Conservation (phyloP, 2,888 invertebrate genomes). For the Cataglyphis altisquamis region DNA sequence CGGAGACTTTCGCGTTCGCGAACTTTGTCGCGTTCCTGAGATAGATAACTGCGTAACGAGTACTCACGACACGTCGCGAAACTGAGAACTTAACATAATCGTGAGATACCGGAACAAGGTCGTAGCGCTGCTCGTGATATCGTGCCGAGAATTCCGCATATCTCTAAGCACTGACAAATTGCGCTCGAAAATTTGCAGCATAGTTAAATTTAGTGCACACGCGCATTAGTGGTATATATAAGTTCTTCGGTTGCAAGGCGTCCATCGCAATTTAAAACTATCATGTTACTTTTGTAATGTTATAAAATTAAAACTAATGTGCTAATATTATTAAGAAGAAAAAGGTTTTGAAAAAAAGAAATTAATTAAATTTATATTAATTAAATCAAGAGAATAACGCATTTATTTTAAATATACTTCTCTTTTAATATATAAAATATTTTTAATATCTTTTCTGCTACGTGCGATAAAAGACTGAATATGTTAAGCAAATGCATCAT, state of each 20-base stretch:
- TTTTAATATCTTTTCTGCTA: background rate
- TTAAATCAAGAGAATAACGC: background rate
- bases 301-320: background rate
- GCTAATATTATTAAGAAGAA: background rate
- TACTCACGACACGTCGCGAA: conserved; percentile 45
- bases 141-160: conserved; percentile 35
- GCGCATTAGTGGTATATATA: background rate
- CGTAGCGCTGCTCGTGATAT: conserved; percentile 16
- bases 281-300: background rate
- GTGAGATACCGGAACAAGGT: conserved; percentile 35
- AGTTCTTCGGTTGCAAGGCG: background rate
- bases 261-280: background rate
- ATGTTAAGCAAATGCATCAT: background rate
- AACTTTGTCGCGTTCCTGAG: conserved; percentile 56
- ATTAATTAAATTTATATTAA: background rate
- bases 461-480: background rate
- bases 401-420: background rate
- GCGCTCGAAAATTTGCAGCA: conserved; percentile 19
- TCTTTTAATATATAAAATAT: background rate
- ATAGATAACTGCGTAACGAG: conserved; percentile 59
- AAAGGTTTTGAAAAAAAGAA: background rate
- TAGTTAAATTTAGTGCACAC: conserved; percentile 21
- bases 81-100: conserved; percentile 37
- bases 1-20: background rate
- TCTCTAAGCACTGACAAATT: conserved; percentile 46